phyloP scores from a whole-genome alignment of 1,140 invertebrate species.

The Neodiprion fabricii region DNA sequence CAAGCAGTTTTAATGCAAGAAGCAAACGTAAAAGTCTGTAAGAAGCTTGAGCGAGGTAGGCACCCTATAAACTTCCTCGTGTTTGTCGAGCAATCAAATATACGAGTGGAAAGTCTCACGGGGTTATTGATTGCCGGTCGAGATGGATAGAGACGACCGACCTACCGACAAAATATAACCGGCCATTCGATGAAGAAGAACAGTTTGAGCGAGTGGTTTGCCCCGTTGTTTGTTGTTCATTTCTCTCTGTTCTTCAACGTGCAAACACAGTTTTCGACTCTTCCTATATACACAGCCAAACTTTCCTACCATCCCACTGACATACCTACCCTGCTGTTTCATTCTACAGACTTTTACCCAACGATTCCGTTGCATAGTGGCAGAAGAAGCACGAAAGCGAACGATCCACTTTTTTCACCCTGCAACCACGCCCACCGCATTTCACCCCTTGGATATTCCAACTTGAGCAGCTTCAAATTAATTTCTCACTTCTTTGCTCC shows the following conservation, averaged over 20 bases:
- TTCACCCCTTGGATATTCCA: no score
- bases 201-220: constrained; percentile 40
- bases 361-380: no score
- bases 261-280: constrained; percentile 49
- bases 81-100: constrained; percentile 61
- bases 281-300: background rate
- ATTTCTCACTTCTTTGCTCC: no score
- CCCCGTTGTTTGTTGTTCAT: constrained; percentile 52
- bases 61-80: constrained; percentile 57
- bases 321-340: no score
- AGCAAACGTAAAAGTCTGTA: constrained; percentile 10
- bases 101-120: constrained; percentile 59
- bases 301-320: no score
- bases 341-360: no score
- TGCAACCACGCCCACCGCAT: no score
- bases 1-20: constrained; percentile 16
- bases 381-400: no score
- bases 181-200: constrained; percentile 41
- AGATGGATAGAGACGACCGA: constrained; percentile 16
- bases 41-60: constrained; percentile 23
- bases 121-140: constrained; percentile 47
- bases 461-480: no score
- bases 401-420: no score
- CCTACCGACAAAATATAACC: constrained; percentile 18
- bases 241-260: constrained; percentile 42